Base-by-base conservation (phyloP, 1,140 invertebrate species). In the Aphelenchoides besseyi region DNA sequence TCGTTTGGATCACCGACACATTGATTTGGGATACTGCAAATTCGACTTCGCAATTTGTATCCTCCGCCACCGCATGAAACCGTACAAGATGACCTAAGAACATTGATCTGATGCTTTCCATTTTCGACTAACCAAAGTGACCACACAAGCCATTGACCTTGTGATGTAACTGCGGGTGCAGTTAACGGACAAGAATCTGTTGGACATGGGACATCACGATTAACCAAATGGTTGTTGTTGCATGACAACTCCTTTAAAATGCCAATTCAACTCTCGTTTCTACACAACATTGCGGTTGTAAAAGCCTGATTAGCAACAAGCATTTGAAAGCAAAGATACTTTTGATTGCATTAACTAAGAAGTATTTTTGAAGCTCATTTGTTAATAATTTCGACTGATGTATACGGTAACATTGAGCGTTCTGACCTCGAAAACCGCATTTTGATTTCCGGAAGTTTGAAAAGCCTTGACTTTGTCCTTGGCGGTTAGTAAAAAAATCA, bases 161-260 rank as follows among this genome's bases (percentile, higher is more conserved):
- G 2, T 18, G 70, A 55, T n/a, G 61, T 41, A 23, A 55, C 70
- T 29, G 74, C 62, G 3, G 74, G 59, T 48, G 68, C 62, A 16
- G 48, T 59, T 23, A 81, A 33, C 8, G 81, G 79, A 54, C 81
- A 84, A 35, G 68, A 35, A 23, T 84, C 80, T 26, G 67, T 8
- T 41, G 82, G 80, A 66, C 81, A 83, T n/a, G 68, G 55, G 5
- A 74, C 57, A 70, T 83, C 81, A 8, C 77, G 41, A 33, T 71
- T 67, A 8, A 83, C 28, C 2, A 83, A 68, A 54, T 75, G 69
- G 41, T 75, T 66, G 48, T 75, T 68, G 16, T 79, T 74, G 63
- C 82, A 83, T 2, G 75, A 73, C 8, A 83, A 66, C 12, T 79
- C 61, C 80, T 82, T 53, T n/a, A n/a, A n/a, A n/a, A n/a, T n/a